Base-by-base conservation (phyloP, 2,888 invertebrate species). In the Orchesella flavescens region DNA sequence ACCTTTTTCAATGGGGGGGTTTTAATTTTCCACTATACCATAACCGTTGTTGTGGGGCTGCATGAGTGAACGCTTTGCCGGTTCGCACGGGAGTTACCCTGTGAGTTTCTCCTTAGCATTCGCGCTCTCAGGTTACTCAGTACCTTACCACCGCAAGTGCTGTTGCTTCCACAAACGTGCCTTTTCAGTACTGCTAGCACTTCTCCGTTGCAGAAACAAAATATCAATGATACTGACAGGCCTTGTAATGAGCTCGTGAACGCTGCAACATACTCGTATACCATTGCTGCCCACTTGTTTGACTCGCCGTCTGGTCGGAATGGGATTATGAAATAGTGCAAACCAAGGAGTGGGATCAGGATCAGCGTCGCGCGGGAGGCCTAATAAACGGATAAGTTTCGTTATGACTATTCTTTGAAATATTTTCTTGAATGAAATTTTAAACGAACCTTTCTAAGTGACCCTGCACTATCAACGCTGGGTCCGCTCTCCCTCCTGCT, bases 131-230 rank as follows among this genome's bases (percentile, higher is more conserved):
- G 65, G 24, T 44, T 63, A 7, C 49, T n/a, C n/a, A 74, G 46
- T 7, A 59, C 3, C 59, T 59, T 59, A 4, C 19, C 19, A 1
- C 59, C 59, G 21, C 59, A 59, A 4, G 59, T 17, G 59, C 12
- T 19, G n/a, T 17, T 12, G 9, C 3, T 59, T 23, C 46, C 63
- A 53, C 75, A 75, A 9, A 75, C n/a, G 53, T 66, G 65, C 53
- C 87, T 44, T 24, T 85, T 68, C 59, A 88, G 84, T 43, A 82
- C 86, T 63, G 84, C 72, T 57, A 86, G 80, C 63, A 97, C 97
- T 93, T 97, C 97, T 87, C 97, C 97, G 90, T 97, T 97, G 92
- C 95, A 96, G 92, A 97, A 97, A 90, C 97, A 97, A 91, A 96
- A 97, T 72, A 97, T 93, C 85, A 95, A 93, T 53, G 97, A 96